Evolutionary conservation across 2,113 vertebrate genomes (phyloP), one percentile per base, ranked within the genome.

Genomic region (Perca fluviatilis): DNA sequence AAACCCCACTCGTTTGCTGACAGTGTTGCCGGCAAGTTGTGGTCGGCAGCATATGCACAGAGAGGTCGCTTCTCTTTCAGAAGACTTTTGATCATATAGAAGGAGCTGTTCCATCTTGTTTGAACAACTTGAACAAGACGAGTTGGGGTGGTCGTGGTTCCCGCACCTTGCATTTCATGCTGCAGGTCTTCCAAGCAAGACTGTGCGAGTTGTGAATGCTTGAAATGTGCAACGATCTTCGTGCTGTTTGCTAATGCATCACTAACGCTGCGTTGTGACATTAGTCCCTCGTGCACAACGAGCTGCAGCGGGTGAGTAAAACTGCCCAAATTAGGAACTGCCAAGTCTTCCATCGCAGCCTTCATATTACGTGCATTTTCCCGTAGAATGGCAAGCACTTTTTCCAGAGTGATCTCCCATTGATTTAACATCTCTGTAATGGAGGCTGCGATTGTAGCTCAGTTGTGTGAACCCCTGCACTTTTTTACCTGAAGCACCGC

Each of bases 301-400:
- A 86, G 83, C 69, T 71, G 81, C 43, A 83, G 1, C 6, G 68
- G 60, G 43, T 80, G 65, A 36, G 80, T 33, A 11, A 33, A 33
- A 33, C 10, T 80, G 36, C 47, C 62, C 2, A 84, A 50, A 33
- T 61, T 79, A 8, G 23, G 25, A 15, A 76, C 61, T 67, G 61
- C 66, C 74, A 81, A 56, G 2, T 68, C 40, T 36, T 57, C 65
- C 10, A 49, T 71, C 1, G 25, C 66, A 13, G 12, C 15, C 65
- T 64, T 83, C 83, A 88, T 78, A 47, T 89, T 75, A 11, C n/a
- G 69, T 2, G 54, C 77, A 47, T 85, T 88, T 75, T 88, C 74
- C 8, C 64, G 27, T 4, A 85, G 56, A 47, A 83, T 66, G 21
- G 82, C 69, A 56, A 66, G 36, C 23, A 65, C 47, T 49, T 49